phyloP scores from a whole-genome alignment of 2,113 vertebrate species.

The Danionella cerebrum region DNA sequence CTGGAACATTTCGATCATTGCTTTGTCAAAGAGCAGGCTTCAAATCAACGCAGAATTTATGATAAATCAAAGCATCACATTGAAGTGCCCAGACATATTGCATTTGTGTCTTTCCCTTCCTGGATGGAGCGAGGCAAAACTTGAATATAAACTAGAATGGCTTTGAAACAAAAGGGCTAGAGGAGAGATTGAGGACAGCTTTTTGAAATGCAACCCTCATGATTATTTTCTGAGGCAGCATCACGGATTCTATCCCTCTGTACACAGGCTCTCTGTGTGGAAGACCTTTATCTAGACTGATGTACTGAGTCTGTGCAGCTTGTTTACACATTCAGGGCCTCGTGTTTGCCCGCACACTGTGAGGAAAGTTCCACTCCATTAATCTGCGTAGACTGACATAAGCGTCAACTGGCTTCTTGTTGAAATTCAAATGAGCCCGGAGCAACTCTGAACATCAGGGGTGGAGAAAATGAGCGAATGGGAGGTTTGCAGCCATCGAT shows the following conservation, averaged over 20 bases:
- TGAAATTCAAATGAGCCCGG: conserved; percentile 19
- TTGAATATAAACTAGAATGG: neutral
- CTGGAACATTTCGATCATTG: neutral
- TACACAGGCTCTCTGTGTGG: neutral
- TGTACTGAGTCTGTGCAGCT: neutral
- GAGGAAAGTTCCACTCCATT: conserved; percentile 17
- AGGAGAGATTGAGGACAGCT: conserved; percentile 14
- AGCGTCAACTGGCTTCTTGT: conserved; percentile 5
- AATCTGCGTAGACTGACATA: conserved; percentile 29
- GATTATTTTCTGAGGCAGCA: conserved; percentile 8
- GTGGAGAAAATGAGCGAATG: neutral
- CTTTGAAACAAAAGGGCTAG: neutral
- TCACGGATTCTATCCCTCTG: neutral
- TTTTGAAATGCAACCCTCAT: conserved; percentile 4
- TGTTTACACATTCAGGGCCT: conserved; percentile 15
- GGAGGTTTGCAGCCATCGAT: neutral
- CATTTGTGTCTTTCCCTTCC: neutral
- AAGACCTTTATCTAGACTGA: conserved; percentile 19
- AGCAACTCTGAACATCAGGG: neutral
- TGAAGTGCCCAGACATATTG: neutral
- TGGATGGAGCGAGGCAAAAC: neutral
- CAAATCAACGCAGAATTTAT: neutral
- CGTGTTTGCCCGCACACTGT: conserved; percentile 29
- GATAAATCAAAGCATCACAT: neutral
- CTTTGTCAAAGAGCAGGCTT: neutral